Percentiles rank a stretch among this genome's conserved stretches.
phyloP scores from a whole-genome alignment of 2,888 invertebrate genomes.

The Xylocampa areola region DNA sequence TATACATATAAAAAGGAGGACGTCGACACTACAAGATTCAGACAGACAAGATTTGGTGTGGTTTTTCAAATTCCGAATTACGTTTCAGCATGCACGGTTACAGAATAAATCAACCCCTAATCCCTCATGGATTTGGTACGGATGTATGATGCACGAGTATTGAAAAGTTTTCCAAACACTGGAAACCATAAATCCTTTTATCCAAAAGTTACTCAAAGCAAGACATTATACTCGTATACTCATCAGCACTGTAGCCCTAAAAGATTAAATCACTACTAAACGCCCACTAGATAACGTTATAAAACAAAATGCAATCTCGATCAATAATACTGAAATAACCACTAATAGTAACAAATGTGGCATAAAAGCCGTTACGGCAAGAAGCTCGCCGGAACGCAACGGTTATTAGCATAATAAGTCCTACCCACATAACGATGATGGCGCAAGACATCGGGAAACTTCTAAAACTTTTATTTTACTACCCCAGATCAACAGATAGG shows the following conservation, averaged over 20 bases:
- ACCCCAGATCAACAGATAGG: constrained; percentile 48
- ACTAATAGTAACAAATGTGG: constrained; percentile 48
- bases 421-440: constrained; percentile 24
- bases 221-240: too few relatives aligned
- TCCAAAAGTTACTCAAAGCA: constrained; percentile 1
- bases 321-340: constrained; percentile 39
- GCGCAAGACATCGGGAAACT: constrained; percentile 38
- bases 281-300: constrained; percentile 18
- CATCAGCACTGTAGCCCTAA: not conserved
- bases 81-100: too few relatives aligned
- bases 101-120: not conserved
- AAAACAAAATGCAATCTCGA: constrained; percentile 36
- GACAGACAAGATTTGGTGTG: too few relatives aligned
- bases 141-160: not conserved
- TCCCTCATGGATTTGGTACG: not conserved
- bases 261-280: constrained; percentile 11
- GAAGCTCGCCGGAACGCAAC: constrained; percentile 24
- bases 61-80: not conserved
- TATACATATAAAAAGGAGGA: too few relatives aligned
- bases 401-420: constrained; percentile 51
- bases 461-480: constrained; percentile 48
- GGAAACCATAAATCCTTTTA: not conserved
- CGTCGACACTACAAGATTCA: too few relatives aligned
- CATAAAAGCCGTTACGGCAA: constrained; percentile 31
- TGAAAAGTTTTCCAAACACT: constrained; percentile 6